Evolutionary conservation across 2,888 invertebrate genomes (phyloP), one percentile per base, ranked within the genome.

Genomic region (Agriopis marginaria): DNA sequence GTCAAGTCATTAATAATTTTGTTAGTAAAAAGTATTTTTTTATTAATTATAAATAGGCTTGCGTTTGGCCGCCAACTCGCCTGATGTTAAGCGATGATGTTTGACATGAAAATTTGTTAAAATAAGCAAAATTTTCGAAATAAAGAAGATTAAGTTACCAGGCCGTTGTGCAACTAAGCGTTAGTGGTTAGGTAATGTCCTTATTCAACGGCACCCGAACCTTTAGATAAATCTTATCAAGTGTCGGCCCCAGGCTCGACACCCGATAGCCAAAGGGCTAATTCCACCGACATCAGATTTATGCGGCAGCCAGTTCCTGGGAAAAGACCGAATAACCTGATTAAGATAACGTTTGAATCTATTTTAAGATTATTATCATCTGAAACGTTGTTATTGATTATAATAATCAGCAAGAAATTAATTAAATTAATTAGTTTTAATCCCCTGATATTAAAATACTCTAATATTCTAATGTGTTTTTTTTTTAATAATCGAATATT

Each of bases 201-300:
- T 62, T 17, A 32, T 53, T 23, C 44, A 54, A 50, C 40, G 56
- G 51, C 39, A 56, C 49, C 56, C 63, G 40, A 53, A 68, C 68
- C 68, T 63, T 64, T 8, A 60, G 60, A 68, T 68, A 68, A 68
- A 68, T 68, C 68, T 68, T 60, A 61, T 17, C 49, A 49, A 68
- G 64, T 60, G 50, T 64, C 68, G 44, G 55, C 12, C 32, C 44
- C 64, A 60, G 47, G 7, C 60, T 39, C 55, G 60, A 61, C 60
- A 60, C 64, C 64, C 59, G 47, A 64, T 59, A 49, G 55, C 68
- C 68, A 54, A 59, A 63, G 58, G 68, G 51, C 63, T 68, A 68
- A 68, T 68, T 63, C 59, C 40, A 59, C 59, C 23, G 63, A 54
- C 63, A 59, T 39, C n/a, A 59, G 54, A 68, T 68, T 68, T 68